Base-by-base conservation (phyloP, 2,113 vertebrate genomes). In the Indicator maculatus region DNA sequence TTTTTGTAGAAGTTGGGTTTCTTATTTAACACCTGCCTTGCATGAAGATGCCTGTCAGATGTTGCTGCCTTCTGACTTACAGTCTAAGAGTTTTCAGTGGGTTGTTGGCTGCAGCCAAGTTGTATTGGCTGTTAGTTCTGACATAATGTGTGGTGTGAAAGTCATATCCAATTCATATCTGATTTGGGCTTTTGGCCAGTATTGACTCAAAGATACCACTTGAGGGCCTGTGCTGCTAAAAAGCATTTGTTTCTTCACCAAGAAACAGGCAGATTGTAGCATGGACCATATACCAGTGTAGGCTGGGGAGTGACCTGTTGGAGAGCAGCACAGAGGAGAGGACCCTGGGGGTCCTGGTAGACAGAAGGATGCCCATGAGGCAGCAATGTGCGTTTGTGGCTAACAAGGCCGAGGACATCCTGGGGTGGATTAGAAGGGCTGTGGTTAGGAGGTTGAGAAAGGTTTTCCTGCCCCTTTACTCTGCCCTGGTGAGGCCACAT, bases 21-120 rank as follows among this genome's bases (percentile, higher is more conserved):
- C 24, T 24, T 41, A 18, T 4, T 61, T 47, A 24, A 5, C 6
- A 4, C 5, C 1, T 16, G 16, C 5, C 0, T 0, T 41, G 4
- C 0, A 0, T 30, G 39, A 19, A 82, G 30, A 26, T 17, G 5
- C 53, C 8, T 65, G 17, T 36, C n/a, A 28, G 16, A 19, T 39
- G 23, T 24, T 76, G 53, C 44, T 52, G 63, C 11, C 16, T 60
- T 28, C 7, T 71, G 33, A 8, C 33, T 18, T 10, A 72, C 6
- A 36, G 1, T 27, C 16, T 64, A 28, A 27, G 24, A 13, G 14
- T 38, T 27, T 50, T 71, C 23, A 36, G 0, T 14, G 39, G 36
- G 14, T 2, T 72, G 10, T 14, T 59, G n/a, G 8, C 20, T 45
- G 6, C 5, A 12, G 60, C 15, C 23, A 7, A 83, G 8, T 15